Evolutionary conservation across 2,888 invertebrate species (phyloP).

Genomic region (Apodemia hepburni): DNA sequence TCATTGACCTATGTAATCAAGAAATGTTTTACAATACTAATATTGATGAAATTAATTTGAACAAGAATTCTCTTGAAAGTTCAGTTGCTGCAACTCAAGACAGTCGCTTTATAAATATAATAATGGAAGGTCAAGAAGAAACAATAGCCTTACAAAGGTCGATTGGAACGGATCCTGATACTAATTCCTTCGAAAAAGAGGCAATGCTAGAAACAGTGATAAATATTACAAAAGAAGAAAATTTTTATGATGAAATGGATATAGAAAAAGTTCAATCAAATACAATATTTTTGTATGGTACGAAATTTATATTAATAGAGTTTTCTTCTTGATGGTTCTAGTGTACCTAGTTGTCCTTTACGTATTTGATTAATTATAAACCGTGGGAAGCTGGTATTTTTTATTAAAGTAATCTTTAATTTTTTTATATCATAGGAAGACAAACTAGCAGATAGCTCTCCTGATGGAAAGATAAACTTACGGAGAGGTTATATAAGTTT

Average conservation of each 20-base stretch:
- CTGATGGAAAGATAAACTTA: no score
- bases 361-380: background rate
- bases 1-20: slow-evolving; percentile 48
- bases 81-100: slow-evolving; percentile 45
- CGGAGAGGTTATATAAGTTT: no score
- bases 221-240: slow-evolving; percentile 43
- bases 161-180: slow-evolving; percentile 48
- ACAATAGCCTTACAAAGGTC: slow-evolving; percentile 49
- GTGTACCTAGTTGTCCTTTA: background rate
- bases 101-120: slow-evolving; percentile 49
- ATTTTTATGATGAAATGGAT: slow-evolving; percentile 38
- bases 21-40: slow-evolving; percentile 34
- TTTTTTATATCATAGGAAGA: no score
- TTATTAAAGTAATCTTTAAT: no score
- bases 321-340: slow-evolving; percentile 2
- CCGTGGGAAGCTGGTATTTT: no score
- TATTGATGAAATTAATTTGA: slow-evolving; percentile 19
- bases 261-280: slow-evolving; percentile 46
- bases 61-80: slow-evolving; percentile 17
- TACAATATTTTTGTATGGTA: slow-evolving; percentile 63
- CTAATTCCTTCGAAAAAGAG: slow-evolving; percentile 39
- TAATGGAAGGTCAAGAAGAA: slow-evolving; percentile 50
- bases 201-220: slow-evolving; percentile 38
- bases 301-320: slow-evolving; percentile 6
- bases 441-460: no score